A percentile compares a stretch with the other conserved stretches of the same genome.
Evolutionary conservation across 2,888 invertebrate genomes (phyloP).

Genomic region (Drosophila mercatorum): DNA sequence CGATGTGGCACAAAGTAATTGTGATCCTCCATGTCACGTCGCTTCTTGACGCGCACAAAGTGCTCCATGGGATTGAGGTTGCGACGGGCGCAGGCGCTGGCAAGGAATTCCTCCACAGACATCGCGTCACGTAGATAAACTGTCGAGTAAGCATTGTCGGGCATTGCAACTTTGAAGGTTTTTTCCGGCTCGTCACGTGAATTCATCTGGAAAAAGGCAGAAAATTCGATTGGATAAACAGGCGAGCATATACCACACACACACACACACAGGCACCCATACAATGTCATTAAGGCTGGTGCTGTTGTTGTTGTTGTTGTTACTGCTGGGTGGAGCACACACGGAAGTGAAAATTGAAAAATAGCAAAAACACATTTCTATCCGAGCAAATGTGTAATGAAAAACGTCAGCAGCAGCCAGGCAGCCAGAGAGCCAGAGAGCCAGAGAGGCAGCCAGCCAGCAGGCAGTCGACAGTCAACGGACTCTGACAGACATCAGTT

Average conservation of each 20-base stretch:
- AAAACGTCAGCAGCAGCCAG: conserved; percentile 69
- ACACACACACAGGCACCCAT: conserved; percentile 31
- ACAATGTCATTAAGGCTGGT: conserved; percentile 55
- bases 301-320: neutral
- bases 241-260: conserved; percentile 17
- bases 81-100: conserved; percentile 95
- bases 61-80: conserved; percentile 97
- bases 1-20: conserved; percentile 98
- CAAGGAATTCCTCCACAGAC: conserved; percentile 98
- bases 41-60: conserved; percentile 97
- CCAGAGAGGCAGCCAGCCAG: conserved; percentile 13
- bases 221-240: conserved; percentile 76
- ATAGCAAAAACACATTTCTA: conserved; percentile 75
- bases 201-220: conserved; percentile 88
- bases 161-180: conserved; percentile 94
- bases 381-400: conserved; percentile 72
- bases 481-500: conserved; percentile 54
- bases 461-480: conserved; percentile 49
- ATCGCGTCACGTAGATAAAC: conserved; percentile 95
- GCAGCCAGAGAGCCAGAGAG: conserved; percentile 24
- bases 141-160: conserved; percentile 92
- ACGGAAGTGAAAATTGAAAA: conserved; percentile 78
- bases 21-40: conserved; percentile 97
- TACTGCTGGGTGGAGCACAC: conserved; percentile 37
- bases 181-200: conserved; percentile 95